A percentile compares a stretch with the other conserved stretches of the same genome.
Conservation (phyloP, 64 coral and sea anemone species). For the Dendronephthya gigantea region DNA sequence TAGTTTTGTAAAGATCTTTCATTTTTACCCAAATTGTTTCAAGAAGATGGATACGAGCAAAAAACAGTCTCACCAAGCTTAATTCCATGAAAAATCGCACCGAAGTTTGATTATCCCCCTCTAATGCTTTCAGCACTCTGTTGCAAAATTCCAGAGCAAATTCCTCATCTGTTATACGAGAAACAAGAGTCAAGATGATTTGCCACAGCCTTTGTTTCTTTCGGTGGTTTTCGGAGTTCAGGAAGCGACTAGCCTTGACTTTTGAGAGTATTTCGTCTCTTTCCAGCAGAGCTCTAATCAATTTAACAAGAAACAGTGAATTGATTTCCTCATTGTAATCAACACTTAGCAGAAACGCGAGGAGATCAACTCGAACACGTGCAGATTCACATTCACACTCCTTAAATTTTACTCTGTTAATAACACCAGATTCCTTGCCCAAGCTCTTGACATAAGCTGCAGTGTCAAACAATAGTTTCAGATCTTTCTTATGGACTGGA, state of each 20-base stretch:
- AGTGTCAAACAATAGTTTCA: slow-evolving; percentile 8
- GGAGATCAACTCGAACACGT: slow-evolving; percentile 56
- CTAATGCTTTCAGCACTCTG: slow-evolving; percentile 33
- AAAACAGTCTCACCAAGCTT: slow-evolving; percentile 28
- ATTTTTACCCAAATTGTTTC: neutral
- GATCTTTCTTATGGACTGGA: slow-evolving; percentile 12
- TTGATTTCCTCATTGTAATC: slow-evolving; percentile 20
- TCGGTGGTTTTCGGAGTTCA: slow-evolving; percentile 57
- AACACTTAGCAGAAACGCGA: slow-evolving; percentile 53
- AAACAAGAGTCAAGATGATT: slow-evolving; percentile 34
- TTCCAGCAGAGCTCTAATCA: slow-evolving; percentile 35
- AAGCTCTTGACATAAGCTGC: slow-evolving; percentile 50
- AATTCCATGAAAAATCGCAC: slow-evolving; percentile 68
- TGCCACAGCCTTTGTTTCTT: slow-evolving; percentile 76
- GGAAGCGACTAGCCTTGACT: slow-evolving; percentile 38
- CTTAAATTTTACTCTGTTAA: slow-evolving; percentile 25
- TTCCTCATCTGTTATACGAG: slow-evolving; percentile 21
- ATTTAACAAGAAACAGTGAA: slow-evolving; percentile 22
- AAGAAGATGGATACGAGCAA: neutral
- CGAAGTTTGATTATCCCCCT: slow-evolving; percentile 59
- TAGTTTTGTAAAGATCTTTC: neutral
- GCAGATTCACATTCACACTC: slow-evolving; percentile 34
- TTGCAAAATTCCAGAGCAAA: slow-evolving; percentile 37
- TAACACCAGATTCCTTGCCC: slow-evolving; percentile 24
- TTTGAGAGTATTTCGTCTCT: slow-evolving; percentile 32